Conservation (phyloP, 2,888 invertebrate genomes). For the Hirudinaria manillensis region DNA sequence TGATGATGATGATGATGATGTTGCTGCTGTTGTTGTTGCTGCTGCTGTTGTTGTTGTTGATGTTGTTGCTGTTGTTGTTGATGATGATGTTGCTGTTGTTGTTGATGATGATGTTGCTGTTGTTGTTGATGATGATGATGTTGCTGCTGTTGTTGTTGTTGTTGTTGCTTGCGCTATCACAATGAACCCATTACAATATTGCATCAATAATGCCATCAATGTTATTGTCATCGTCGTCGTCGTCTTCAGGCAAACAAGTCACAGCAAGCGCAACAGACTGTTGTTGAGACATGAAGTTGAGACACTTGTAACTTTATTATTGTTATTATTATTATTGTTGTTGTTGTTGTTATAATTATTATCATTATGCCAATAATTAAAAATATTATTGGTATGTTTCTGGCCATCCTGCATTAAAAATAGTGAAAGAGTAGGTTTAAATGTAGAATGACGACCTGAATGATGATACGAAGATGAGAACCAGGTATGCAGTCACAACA, state of each 20-base stretch:
- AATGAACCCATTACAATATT: background rate
- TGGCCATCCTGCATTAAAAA: too few relatives aligned
- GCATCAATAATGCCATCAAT: background rate
- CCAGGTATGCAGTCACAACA: too few relatives aligned
- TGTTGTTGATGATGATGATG: background rate
- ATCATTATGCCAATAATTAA: too few relatives aligned
- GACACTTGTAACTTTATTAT: too few relatives aligned
- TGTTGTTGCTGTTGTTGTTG: background rate
- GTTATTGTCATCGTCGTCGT: background rate
- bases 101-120: background rate
- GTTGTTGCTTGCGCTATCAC: background rate
- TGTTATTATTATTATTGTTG: too few relatives aligned
- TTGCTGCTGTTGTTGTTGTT: background rate
- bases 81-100: background rate
- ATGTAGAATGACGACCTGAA: too few relatives aligned
- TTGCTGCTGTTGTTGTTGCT: background rate
- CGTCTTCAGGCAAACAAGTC: background rate
- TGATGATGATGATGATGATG: background rate
- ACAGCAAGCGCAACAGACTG: too few relatives aligned
- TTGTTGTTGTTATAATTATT: too few relatives aligned
- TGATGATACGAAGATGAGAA: too few relatives aligned
- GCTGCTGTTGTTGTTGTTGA: background rate
- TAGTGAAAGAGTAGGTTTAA: too few relatives aligned
- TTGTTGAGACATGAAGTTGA: too few relatives aligned
- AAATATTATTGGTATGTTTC: too few relatives aligned